These are phyloP conservation scores for Phengaris arion DNA, from an alignment of 2,888 invertebrate genomes.

Conservation along the genomic window DNA sequence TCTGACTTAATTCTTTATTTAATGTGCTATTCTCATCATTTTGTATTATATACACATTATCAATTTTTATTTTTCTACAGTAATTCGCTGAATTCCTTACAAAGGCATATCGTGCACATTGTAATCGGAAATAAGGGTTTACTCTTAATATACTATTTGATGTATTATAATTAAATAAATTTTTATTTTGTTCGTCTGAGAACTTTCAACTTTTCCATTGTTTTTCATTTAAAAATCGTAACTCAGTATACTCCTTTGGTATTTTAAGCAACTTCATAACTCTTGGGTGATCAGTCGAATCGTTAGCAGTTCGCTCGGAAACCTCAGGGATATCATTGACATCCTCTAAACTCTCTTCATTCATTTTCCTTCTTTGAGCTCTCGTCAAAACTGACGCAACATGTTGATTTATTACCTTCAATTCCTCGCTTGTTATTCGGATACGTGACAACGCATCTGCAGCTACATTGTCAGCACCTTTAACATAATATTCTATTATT, in stretches of 20 bases:
- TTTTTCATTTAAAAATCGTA: neutral
- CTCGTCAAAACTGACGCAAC: constrained; percentile 36
- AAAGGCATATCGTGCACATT: too few species aligned
- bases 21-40: too few species aligned
- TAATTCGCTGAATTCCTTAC: too few species aligned
- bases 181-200: too few species aligned
- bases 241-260: constrained; percentile 6
- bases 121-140: too few species aligned
- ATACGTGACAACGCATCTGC: constrained; percentile 39
- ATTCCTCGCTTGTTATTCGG: constrained; percentile 31
- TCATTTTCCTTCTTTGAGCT: constrained; percentile 31
- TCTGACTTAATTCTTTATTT: too few species aligned
- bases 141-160: too few species aligned
- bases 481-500: constrained; percentile 35
- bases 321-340: neutral
- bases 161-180: too few species aligned
- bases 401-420: constrained; percentile 36
- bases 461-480: constrained; percentile 33
- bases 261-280: constrained; percentile 35
- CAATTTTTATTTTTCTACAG: too few species aligned
- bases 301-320: neutral
- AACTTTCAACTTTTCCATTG: neutral
- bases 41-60: too few species aligned
- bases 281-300: constrained; percentile 38
- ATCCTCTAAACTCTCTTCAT: neutral